phyloP scores from a whole-genome alignment of 1,140 invertebrate species.

The Colletes latitarsis region DNA sequence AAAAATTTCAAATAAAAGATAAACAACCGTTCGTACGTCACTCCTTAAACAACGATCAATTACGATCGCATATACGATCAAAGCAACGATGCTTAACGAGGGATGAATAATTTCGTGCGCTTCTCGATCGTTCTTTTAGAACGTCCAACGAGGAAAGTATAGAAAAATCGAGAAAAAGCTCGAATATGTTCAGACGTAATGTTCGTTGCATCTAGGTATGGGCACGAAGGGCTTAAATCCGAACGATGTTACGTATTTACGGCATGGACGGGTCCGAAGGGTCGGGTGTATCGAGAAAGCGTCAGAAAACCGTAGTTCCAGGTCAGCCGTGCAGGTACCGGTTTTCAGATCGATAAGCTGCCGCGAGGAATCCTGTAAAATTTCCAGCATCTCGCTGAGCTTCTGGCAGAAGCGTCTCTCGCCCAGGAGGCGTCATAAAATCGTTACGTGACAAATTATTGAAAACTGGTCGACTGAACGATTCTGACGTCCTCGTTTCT shows the following conservation, averaged over 20 bases:
- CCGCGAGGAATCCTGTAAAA: neutral
- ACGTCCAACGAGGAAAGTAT: no score
- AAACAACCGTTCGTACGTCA: no score
- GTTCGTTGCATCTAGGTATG: no score
- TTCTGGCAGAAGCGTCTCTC: neutral
- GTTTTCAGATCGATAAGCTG: neutral
- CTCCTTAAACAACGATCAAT: no score
- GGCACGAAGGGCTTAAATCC: constrained; percentile 7
- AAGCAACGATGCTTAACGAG: no score
- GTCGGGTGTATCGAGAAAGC: neutral
- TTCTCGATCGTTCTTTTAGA: no score
- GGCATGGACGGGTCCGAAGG: neutral
- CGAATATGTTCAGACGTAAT: no score
- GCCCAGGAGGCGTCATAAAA: constrained; percentile 26
- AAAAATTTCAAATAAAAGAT: no score
- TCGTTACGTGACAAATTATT: constrained; percentile 55
- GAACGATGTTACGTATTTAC: constrained; percentile 1
- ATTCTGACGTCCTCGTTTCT: constrained; percentile 49
- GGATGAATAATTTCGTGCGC: no score
- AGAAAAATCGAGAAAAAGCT: no score
- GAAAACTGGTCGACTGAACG: constrained; percentile 21
- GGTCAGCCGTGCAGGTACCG: neutral
- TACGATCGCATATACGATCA: no score
- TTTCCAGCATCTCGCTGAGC: neutral
- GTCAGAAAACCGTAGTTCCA: neutral